Percentiles rank a stretch among this genome's conserved stretches.
phyloP scores from a whole-genome alignment of 2,888 invertebrate species.

The Sicus ferrugineus region DNA sequence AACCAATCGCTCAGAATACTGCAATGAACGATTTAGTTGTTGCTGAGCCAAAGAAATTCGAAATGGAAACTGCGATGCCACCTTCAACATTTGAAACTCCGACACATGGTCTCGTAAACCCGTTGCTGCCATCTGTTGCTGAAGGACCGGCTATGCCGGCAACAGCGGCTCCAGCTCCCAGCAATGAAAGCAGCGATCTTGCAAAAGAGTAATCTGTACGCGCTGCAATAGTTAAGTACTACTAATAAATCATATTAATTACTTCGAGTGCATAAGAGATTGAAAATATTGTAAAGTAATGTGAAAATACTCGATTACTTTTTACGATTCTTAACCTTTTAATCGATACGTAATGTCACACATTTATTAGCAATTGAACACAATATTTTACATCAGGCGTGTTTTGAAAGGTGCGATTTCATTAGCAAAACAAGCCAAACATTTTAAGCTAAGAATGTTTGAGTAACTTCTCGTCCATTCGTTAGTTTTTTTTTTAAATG shows the following conservation, averaged over 20 bases:
- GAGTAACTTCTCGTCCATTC: too few relatives aligned
- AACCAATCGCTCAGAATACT: constrained; percentile 45
- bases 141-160: constrained; percentile 20
- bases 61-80: constrained; percentile 31
- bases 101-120: constrained; percentile 7
- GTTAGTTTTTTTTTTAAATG: too few relatives aligned
- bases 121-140: constrained; percentile 30
- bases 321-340: too few relatives aligned
- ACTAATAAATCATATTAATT: constrained; percentile 18
- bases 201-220: constrained; percentile 1
- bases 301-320: constrained; percentile 21
- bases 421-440: too few relatives aligned
- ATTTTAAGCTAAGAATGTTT: too few relatives aligned
- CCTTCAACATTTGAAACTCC: constrained; percentile 13
- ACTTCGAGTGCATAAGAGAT: constrained; percentile 25
- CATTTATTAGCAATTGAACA: too few relatives aligned
- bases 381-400: not conserved
- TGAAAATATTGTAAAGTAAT: constrained; percentile 31
- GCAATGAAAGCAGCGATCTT: constrained; percentile 7
- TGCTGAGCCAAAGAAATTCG: constrained; percentile 34
- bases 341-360: too few relatives aligned
- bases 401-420: not conserved
- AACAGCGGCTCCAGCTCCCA: constrained; percentile 4
- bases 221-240: constrained; percentile 20
- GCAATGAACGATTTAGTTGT: constrained; percentile 58